A percentile compares a stretch with the other conserved stretches of the same genome.
Conservation (phyloP, 2,888 invertebrate genomes). For the Lasioglossum oenotherae region DNA sequence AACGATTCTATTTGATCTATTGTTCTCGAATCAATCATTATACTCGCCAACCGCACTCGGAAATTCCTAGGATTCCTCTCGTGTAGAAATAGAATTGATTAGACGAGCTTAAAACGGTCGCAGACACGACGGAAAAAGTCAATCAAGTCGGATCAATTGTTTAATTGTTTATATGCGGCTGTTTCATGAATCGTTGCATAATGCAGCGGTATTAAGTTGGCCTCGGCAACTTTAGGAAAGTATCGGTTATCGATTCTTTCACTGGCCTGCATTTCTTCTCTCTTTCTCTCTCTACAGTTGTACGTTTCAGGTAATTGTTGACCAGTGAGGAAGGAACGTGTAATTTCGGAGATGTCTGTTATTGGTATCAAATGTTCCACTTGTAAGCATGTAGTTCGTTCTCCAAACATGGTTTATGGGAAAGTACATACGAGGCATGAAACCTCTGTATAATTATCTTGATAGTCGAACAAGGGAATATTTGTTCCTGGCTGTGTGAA, state of each 20-base stretch:
- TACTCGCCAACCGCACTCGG: neutral
- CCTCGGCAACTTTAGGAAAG: neutral
- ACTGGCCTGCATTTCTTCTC: neutral
- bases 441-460: neutral
- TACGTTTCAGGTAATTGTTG: slow-evolving; percentile 14
- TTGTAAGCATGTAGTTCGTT: slow-evolving; percentile 19
- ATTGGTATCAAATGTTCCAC: slow-evolving; percentile 19
- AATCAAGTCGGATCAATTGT: neutral
- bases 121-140: neutral
- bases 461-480: neutral
- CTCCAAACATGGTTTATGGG: neutral
- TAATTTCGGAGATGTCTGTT: slow-evolving; percentile 41
- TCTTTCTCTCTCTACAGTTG: neutral
- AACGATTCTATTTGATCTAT: slow-evolving; percentile 25
- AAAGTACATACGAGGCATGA: neutral
- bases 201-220: neutral
- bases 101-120: neutral
- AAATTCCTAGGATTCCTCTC: neutral
- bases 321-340: slow-evolving; percentile 13
- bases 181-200: neutral
- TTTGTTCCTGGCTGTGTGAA: neutral
- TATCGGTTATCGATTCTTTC: slow-evolving; percentile 8
- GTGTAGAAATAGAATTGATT: neutral
- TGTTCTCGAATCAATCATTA: slow-evolving; percentile 34
- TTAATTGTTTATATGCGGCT: neutral